Evolutionary conservation across 2,113 vertebrate genomes (phyloP), one percentile per base, ranked within the genome.

Genomic region (Vireo altiloquus): DNA sequence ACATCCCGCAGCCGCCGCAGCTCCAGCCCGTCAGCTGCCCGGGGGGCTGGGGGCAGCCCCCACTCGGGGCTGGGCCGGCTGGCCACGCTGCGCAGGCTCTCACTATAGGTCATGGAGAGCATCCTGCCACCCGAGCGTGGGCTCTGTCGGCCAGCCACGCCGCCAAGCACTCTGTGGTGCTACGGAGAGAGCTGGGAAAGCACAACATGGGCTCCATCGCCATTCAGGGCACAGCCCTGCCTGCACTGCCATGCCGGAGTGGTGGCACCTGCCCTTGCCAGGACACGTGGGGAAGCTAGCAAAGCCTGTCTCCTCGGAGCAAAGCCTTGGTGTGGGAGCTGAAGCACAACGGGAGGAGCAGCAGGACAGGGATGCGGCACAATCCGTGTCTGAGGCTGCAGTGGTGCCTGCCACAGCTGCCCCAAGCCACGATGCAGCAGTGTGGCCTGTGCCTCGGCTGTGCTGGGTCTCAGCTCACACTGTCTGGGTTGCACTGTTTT

Each of bases 61-160:
- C 99, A 99, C 74, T 99, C 99, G 1, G 98, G 99, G 94, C 98
- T 99, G 96, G 98, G 99, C 97, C 99, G 98, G 98, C 98, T 99
- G 94, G 98, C 98, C 72, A 99, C 99, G 65, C 99, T 99, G 94
- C 99, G 98, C 96, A 99, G 98, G 97, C 99, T 98, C 97, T 99
- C 99, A 87, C 99, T 99, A 98, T 99, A 99, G 1, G 99, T 98
- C 99, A 99, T 99, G 97, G 99, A 99, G 98, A 99, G 95, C 99
- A 99, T 99, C 98, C 97, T 98, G 96, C 98, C 65, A 40, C 97
- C 97, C 13, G 93, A 89, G 97, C 96, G 91, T n/a, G 97, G 97
- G 91, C 98, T 98, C 98, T 96, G 98, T 90, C 72, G 87, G 97
- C 98, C 97, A 5, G 97, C 98, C 98, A 97, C 68, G 70, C 96